Evolutionary conservation across 1,140 invertebrate genomes (phyloP), one percentile per base, ranked within the genome.

Genomic region (Saccostrea glomerata): DNA sequence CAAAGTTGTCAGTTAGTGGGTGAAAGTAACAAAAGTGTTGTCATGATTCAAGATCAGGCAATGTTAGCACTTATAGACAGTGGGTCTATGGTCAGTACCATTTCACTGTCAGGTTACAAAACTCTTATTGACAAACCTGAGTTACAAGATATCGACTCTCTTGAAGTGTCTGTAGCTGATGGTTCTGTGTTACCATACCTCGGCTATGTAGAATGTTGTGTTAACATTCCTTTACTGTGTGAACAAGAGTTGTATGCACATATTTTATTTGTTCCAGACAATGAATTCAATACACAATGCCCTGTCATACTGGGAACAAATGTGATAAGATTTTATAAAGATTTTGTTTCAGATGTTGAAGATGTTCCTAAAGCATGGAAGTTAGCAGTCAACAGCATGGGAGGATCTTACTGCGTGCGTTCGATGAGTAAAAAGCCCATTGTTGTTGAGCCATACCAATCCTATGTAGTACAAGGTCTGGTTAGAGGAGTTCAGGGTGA

Each of bases 21-120:
- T 55, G 82, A 84, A 54, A 84, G 56, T 47, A 84, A 84, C 56
- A 56, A 84, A 36, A 47, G 82, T 84, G 56, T 55, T n/a, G 40
- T 54, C 13, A 17, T 84, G 47, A 17, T 84, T 12, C 30, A 84
- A n/a, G 82, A 23, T 84, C 20, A 84, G 40, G 40, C 23, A 15
- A 84, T 84, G 36, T 55, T 84, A 54, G 40, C 82, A 15, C 56
- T 84, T 17, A 84, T 84, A 55, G 40, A 84, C 40, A 84, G 82
- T 82, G 82, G 82, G 20, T 40, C 82, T 47, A 82, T 82, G 82
- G 82, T 82, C 36, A 82, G 36, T 12, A 82, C 82, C 30, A 82
- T 40, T 25, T 36, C 82, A 40, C 36, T 47, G 82, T 82, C 73
- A 30, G 73, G 23, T 2, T 82, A 20, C 54, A 82, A 30, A 30